A percentile compares a stretch with the other conserved stretches of the same genome.
Conservation (phyloP, 2,113 vertebrate genomes). For the Lepus americanus region DNA sequence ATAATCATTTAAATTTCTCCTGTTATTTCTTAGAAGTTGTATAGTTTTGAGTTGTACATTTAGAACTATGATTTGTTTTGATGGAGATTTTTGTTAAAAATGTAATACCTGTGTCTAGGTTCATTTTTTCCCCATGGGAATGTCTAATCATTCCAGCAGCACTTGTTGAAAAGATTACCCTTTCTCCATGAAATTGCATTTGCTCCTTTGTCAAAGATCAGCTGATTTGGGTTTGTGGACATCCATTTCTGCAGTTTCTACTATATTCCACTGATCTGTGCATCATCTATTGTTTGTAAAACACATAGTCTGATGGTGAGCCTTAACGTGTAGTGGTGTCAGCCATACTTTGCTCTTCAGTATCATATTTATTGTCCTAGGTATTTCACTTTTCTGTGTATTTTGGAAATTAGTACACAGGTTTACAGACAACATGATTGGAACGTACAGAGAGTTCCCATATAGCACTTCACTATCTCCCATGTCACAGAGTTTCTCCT, state of each 20-base stretch:
- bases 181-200: neutral
- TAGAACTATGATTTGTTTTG: too few relatives aligned
- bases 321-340: neutral
- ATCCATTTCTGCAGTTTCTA: neutral
- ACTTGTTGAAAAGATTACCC: neutral
- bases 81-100: too few relatives aligned
- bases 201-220: neutral
- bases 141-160: neutral
- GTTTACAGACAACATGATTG: neutral
- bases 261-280: neutral
- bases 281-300: neutral
- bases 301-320: neutral
- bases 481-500: neutral
- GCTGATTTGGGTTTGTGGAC: neutral
- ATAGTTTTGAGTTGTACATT: too few relatives aligned
- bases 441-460: neutral
- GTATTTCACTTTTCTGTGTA: neutral
- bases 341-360: neutral
- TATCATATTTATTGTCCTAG: neutral
- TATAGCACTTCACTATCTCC: neutral
- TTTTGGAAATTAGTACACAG: neutral
- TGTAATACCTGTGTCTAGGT: too few relatives aligned
- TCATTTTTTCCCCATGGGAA: neutral
- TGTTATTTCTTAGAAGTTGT: too few relatives aligned
- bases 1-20: too few relatives aligned